Evolutionary conservation across 2,113 vertebrate genomes (phyloP), one percentile per base, ranked within the genome.

Genomic region (Columba janthina): DNA sequence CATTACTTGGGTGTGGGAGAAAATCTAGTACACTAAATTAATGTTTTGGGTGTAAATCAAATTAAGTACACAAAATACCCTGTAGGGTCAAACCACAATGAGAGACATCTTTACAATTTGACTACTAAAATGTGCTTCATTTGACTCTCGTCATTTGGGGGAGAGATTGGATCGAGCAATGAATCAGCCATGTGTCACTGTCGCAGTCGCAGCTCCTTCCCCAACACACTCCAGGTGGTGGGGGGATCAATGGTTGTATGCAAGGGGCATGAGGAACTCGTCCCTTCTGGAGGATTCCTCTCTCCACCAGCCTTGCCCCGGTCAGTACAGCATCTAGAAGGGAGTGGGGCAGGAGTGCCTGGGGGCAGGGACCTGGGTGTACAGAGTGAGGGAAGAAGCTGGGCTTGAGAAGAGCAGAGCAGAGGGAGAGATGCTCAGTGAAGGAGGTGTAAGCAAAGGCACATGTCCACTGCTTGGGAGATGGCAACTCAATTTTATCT

Each of bases 31-130:
- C 0, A 0, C 75, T 64, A 76, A 92, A 94, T 94, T 94, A 89
- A 72, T 58, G 69, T 85, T 96, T 91, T 4, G 7, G 19, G 92
- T 90, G 72, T 84, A 96, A 96, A 95, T 89, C 83, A 90, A 96
- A 81, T 81, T 61, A 92, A 95, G 93, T 50, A 72, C 69, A 93
- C 90, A 71, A 94, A 93, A 88, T 36, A 38, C 57, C 73, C 90
- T 1, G 5, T 93, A 89, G 90, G 72, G 83, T 88, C 88, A 73
- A 38, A 95, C 89, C 71, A 76, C n/a, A 89, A 34, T 19, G 69
- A 65, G 90, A 86, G 65, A 57, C 92, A 94, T 79, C 85, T 90
- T 78, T 44, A 90, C 2, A 5, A 90, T 84, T 81, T 74, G 83
- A 81, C 93, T 93, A 65, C 76, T 78, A 54, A 95, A 93, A 90